A percentile compares a stretch with the other conserved stretches of the same genome.
Conservation (phyloP, 2,797 vertebrate genomes). For the Gorsachius magnificus region DNA sequence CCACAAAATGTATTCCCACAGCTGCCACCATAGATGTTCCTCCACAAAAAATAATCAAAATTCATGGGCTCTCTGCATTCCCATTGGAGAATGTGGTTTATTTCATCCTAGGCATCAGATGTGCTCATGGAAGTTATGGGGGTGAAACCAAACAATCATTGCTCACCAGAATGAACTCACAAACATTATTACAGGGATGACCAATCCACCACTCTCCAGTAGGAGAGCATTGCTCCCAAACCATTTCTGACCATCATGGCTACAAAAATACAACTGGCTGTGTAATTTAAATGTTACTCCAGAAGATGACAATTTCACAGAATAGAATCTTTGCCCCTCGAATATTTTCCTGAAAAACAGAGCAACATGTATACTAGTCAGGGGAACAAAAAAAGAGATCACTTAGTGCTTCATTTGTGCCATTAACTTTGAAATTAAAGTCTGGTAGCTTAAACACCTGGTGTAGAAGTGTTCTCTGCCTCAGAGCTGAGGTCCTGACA, state of each 20-base stretch:
- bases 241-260: neutral
- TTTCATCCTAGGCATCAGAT: slow-evolving; percentile 27
- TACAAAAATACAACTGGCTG: neutral
- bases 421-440: neutral
- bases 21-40: neutral
- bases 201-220: neutral
- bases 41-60: neutral
- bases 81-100: neutral
- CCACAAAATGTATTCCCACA: slow-evolving; percentile 13
- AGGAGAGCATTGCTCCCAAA: neutral
- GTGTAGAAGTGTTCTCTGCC: neutral
- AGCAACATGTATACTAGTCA: neutral
- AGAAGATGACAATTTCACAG: neutral
- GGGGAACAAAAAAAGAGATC: neutral
- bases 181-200: neutral
- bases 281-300: neutral
- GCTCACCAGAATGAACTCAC: neutral
- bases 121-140: neutral
- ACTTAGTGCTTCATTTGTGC: neutral
- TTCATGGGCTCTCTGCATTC: neutral
- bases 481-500: neutral
- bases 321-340: neutral
- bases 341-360: neutral
- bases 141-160: slow-evolving; percentile 9
- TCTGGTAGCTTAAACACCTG: neutral